phyloP scores from a whole-genome alignment of 92 coral and sea anemone species.

The Phymanthus crucifer region DNA sequence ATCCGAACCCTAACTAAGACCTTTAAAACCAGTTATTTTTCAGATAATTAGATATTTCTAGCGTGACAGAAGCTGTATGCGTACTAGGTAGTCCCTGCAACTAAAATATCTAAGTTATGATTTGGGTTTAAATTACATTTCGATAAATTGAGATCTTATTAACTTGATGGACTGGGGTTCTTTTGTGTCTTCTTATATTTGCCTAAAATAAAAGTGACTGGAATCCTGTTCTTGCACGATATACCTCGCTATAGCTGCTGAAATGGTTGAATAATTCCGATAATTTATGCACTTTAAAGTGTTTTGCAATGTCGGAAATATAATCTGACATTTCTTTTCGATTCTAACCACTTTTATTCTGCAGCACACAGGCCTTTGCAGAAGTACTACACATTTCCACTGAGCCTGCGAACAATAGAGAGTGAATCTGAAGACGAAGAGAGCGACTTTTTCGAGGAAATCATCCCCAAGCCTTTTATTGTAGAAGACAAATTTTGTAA shows the following conservation, averaged over 20 bases:
- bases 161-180: not conserved
- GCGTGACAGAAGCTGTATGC: not conserved
- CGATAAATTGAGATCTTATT: not conserved
- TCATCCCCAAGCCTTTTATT: not conserved
- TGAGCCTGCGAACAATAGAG: conserved; percentile 18
- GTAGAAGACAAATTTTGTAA: conserved; percentile 25
- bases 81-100: not conserved
- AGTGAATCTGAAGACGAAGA: conserved; percentile 30
- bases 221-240: not conserved
- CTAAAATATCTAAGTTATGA: not conserved
- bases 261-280: not conserved
- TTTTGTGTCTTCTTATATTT: not conserved
- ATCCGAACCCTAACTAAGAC: not conserved
- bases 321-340: too few relatives aligned
- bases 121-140: not conserved
- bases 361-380: conserved; percentile 27
- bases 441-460: conserved; percentile 19
- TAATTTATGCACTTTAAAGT: not conserved
- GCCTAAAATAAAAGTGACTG: not conserved
- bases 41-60: not conserved
- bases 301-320: not conserved
- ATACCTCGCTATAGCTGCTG: not conserved
- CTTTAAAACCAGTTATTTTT: not conserved
- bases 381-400: conserved; percentile 24
- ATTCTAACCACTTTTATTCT: not conserved